Percentiles rank a stretch among this genome's conserved stretches.
Conservation (phyloP, 35 echinoderm and acorn worm genomes). For the Holothuria glaberrima region DNA sequence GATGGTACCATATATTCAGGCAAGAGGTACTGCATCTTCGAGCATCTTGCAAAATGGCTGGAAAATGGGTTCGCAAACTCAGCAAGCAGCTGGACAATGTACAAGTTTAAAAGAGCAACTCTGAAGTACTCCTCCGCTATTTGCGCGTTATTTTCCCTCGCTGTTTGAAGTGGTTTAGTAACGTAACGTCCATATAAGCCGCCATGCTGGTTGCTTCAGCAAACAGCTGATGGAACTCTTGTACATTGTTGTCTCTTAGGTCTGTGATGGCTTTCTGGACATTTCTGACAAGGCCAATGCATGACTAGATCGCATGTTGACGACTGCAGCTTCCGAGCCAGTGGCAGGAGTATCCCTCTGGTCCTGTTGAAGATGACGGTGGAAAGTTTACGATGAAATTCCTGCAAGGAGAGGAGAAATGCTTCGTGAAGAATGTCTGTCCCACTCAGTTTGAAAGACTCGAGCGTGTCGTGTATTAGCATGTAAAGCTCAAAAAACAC, state of each 20-base stretch:
- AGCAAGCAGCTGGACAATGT: background rate
- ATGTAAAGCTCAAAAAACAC: constrained; percentile 44
- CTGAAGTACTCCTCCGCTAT: constrained; percentile 19
- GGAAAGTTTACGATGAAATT: constrained; percentile 4
- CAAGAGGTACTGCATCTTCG: constrained; percentile 27
- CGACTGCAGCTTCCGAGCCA: constrained; percentile 5
- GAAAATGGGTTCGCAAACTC: background rate
- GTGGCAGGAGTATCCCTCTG: background rate
- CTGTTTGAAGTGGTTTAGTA: constrained; percentile 23
- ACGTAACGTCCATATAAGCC: background rate
- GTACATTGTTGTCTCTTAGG: background rate
- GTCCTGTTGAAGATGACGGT: constrained; percentile 5
- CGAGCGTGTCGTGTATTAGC: constrained; percentile 22
- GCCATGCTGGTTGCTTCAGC: background rate
- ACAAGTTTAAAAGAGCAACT: constrained; percentile 3
- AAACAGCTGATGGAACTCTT: constrained; percentile 10
- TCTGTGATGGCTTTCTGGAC: background rate
- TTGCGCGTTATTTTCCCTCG: background rate
- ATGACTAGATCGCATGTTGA: constrained; percentile 9
- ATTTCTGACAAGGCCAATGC: constrained; percentile 9
- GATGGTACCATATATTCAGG: too few species aligned
- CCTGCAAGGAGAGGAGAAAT: background rate
- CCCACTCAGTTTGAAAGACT: background rate
- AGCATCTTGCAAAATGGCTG: background rate
- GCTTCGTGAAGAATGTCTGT: background rate